Evolutionary conservation across 2,888 invertebrate species (phyloP).

Genomic region (Sarcophaga carnaria): DNA sequence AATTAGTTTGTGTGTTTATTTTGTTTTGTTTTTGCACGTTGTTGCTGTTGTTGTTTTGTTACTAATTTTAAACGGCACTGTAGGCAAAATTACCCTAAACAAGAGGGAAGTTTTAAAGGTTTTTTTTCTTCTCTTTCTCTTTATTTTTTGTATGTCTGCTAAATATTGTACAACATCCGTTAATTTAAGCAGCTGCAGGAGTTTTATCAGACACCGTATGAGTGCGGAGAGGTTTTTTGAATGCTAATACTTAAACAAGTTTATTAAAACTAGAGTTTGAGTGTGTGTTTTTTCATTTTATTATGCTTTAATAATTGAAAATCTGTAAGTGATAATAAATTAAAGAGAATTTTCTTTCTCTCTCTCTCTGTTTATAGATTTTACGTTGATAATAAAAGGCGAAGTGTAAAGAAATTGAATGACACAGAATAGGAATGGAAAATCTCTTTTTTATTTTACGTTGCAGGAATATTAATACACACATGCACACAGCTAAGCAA

Average conservation of each 20-base stretch:
- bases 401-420: no score
- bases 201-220: not conserved
- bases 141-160: not conserved
- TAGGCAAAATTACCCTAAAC: conserved; percentile 36
- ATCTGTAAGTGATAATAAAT: not conserved
- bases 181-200: not conserved
- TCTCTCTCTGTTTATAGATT: not conserved
- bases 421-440: no score
- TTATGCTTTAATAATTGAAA: not conserved
- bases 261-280: not conserved
- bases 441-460: no score
- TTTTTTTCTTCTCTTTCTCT: not conserved
- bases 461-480: no score
- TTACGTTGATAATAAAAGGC: no score
- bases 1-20: not conserved
- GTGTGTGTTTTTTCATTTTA: not conserved
- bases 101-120: not conserved
- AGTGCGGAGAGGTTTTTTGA: not conserved
- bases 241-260: not conserved
- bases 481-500: no score
- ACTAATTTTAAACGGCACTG: conserved; percentile 39
- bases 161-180: not conserved
- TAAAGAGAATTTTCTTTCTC: not conserved
- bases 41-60: conserved; percentile 1
- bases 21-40: not conserved